phyloP scores from a whole-genome alignment of 1,140 invertebrate species.

The Ylistrum balloti region DNA sequence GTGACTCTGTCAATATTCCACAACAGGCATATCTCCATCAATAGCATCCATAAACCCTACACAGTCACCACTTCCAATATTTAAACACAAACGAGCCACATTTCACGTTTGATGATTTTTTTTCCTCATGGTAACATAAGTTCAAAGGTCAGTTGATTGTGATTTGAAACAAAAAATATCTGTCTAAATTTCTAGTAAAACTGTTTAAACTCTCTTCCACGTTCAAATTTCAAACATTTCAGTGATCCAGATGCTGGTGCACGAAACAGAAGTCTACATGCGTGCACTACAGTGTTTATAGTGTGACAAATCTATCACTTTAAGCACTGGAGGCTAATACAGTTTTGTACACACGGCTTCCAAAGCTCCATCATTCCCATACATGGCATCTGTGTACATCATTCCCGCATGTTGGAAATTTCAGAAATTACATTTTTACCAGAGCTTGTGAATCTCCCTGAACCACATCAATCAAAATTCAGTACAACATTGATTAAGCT shows the following conservation, averaged over 20 bases:
- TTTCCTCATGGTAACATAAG: no score
- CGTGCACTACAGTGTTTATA: constrained; percentile 14
- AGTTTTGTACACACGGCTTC: neutral
- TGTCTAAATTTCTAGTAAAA: no score
- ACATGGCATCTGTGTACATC: neutral
- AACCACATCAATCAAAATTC: neutral
- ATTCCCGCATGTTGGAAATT: neutral
- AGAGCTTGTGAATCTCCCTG: neutral
- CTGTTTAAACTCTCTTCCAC: neutral
- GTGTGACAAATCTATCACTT: neutral
- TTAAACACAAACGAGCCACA: neutral
- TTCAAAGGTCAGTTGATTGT: no score
- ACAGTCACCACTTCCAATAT: neutral
- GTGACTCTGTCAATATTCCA: neutral
- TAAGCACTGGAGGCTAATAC: neutral
- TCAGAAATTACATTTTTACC: neutral
- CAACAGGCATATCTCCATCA: neutral
- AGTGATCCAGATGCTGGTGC: neutral
- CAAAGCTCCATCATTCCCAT: neutral
- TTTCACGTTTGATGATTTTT: neutral
- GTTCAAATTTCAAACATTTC: neutral
- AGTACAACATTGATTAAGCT: neutral
- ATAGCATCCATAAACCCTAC: neutral
- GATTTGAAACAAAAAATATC: no score
- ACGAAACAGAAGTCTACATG: neutral